phyloP scores from a whole-genome alignment of 2,888 invertebrate genomes.

The Bombylius discolor region DNA sequence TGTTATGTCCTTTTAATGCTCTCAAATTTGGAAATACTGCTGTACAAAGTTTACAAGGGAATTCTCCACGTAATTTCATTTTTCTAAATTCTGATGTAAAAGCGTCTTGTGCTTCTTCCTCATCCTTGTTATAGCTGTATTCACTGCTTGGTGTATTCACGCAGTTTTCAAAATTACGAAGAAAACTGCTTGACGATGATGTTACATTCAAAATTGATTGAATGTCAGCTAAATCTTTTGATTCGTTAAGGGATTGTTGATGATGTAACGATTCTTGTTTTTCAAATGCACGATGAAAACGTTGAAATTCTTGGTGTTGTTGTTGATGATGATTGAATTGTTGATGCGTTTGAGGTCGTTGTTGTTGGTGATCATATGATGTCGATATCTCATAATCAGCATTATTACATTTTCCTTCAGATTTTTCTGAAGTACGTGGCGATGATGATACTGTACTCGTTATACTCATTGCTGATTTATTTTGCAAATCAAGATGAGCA shows the following conservation, averaged over 20 bases:
- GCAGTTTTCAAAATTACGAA: slow-evolving; percentile 46
- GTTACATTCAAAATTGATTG: slow-evolving; percentile 71
- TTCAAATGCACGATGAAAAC: slow-evolving; percentile 25
- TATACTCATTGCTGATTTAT: slow-evolving; percentile 47
- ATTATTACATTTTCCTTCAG: slow-evolving; percentile 3
- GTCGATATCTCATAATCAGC: too few relatives aligned
- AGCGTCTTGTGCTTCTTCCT: slow-evolving; percentile 69
- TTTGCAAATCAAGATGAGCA: slow-evolving; percentile 63
- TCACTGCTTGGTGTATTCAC: slow-evolving; percentile 34
- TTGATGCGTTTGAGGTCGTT: background rate
- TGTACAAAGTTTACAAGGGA: slow-evolving; percentile 80
- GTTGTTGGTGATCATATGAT: slow-evolving; percentile 16
- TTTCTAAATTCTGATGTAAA: slow-evolving; percentile 75
- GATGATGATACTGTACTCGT: slow-evolving; percentile 31
- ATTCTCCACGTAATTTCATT: slow-evolving; percentile 80
- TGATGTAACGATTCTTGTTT: slow-evolving; percentile 18
- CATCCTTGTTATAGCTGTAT: slow-evolving; percentile 36
- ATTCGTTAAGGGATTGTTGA: slow-evolving; percentile 42
- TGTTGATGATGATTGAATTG: background rate
- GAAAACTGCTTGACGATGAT: slow-evolving; percentile 43
- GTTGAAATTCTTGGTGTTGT: slow-evolving; percentile 8
- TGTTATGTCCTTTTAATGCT: slow-evolving; percentile 81
- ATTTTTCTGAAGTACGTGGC: slow-evolving; percentile 34
- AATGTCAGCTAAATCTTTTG: slow-evolving; percentile 72
- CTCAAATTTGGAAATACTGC: slow-evolving; percentile 78